Conservation (phyloP, 2,797 vertebrate species). For the Erpetoichthys calabaricus region DNA sequence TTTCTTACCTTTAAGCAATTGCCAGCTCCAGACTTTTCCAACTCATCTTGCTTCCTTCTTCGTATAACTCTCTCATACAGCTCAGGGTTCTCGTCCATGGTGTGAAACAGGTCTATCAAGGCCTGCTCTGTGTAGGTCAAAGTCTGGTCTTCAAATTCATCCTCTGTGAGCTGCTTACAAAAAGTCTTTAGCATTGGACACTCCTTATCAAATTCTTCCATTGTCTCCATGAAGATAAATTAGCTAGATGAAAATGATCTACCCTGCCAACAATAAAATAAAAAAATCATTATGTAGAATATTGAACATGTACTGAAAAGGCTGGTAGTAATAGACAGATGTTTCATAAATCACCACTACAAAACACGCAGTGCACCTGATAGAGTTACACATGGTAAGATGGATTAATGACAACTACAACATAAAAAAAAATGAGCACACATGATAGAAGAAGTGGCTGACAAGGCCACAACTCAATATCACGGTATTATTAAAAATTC, state of each 20-base stretch:
- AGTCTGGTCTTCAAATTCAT: constrained; percentile 25
- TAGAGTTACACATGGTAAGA: too few species aligned
- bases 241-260: too few species aligned
- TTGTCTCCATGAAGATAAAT: constrained; percentile 21
- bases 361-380: background rate
- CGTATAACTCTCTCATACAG: constrained; percentile 18
- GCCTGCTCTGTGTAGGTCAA: constrained; percentile 13
- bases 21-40: constrained; percentile 15
- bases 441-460: too few species aligned
- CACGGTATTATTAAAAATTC: too few species aligned
- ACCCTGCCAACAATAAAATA: too few species aligned
- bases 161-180: constrained; percentile 28
- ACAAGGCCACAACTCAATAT: too few species aligned
- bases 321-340: background rate
- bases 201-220: constrained; percentile 32
- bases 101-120: constrained; percentile 16
- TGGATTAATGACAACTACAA: too few species aligned
- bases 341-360: too few species aligned
- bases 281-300: background rate
- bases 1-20: constrained; percentile 21
- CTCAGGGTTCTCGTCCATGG: constrained; percentile 16
- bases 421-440: too few species aligned
- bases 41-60: constrained; percentile 18
- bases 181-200: constrained; percentile 26
- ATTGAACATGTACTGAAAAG: background rate